Conservation (phyloP, 2,797 vertebrate genomes). For the Enteromius fasciolatus region DNA sequence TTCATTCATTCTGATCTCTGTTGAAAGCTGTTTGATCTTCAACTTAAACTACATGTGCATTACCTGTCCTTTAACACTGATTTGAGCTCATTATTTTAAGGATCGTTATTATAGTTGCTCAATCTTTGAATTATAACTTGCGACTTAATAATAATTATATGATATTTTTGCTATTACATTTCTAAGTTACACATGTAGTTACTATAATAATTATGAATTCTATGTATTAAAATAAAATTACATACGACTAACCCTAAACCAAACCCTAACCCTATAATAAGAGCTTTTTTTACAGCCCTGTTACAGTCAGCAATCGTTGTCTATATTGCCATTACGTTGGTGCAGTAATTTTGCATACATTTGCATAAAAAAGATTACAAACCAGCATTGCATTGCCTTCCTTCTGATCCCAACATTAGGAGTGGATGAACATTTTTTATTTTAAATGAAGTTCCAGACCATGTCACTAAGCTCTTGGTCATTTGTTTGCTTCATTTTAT, state of each 20-base stretch:
- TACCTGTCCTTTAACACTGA: neutral
- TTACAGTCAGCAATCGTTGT: neutral
- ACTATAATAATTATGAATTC: neutral
- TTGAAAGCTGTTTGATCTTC: conserved; percentile 26
- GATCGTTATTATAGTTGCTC: neutral
- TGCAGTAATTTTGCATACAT: neutral
- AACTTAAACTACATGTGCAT: neutral
- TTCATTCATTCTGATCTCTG: conserved; percentile 4
- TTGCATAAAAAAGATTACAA: no score
- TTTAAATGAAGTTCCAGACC: no score
- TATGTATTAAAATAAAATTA: no score
- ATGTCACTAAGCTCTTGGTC: no score
- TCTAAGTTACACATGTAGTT: neutral
- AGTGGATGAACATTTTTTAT: no score
- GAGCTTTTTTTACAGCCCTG: neutral
- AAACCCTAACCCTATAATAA: neutral
- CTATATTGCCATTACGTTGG: neutral
- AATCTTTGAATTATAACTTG: neutral
- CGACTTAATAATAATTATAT: no score
- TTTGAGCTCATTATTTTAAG: neutral
- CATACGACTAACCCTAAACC: neutral
- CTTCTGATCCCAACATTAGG: no score
- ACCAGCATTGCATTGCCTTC: no score
- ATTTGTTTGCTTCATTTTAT: no score
- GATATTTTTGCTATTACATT: neutral